These are phyloP conservation scores for Isichthys henryi DNA, from an alignment of 2,113 vertebrate species.

Conservation along the genomic window DNA sequence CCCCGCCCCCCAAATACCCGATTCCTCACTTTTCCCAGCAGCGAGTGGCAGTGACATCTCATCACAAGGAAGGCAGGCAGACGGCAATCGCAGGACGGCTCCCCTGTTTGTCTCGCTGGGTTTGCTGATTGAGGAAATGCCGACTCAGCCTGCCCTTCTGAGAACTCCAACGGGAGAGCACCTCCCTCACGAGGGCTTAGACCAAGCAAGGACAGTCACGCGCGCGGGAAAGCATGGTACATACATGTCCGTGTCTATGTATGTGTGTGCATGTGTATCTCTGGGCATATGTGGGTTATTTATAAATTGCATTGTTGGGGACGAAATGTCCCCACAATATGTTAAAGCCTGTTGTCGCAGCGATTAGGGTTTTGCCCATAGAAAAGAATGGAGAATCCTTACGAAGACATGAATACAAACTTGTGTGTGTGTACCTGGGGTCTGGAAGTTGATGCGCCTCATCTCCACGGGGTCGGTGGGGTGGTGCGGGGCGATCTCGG, in stretches of 20 bases:
- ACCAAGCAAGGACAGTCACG: not conserved
- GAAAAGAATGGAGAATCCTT: not conserved
- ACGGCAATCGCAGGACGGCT: too few relatives aligned
- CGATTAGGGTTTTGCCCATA: not conserved
- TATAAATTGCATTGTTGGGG: not conserved
- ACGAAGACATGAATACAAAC: not conserved
- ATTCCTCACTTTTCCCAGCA: not conserved
- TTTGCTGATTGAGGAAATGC: not conserved
- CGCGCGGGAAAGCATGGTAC: not conserved
- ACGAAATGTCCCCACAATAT: too few relatives aligned
- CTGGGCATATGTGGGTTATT: not conserved
- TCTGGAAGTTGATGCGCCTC: conserved; percentile 97
- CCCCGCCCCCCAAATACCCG: not conserved
- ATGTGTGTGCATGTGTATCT: not conserved
- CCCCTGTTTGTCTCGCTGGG: not conserved
- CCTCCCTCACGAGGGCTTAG: not conserved
- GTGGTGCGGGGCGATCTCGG: conserved; percentile 85
- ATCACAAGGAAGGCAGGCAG: not conserved
- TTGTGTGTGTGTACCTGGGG: conserved; percentile 67
- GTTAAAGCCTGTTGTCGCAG: not conserved
- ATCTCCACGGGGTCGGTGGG: conserved; percentile 96
- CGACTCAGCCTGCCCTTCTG: not conserved
- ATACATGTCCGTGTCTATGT: not conserved
- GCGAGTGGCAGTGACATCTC: not conserved
- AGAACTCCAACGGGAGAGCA: not conserved